These are phyloP conservation scores for Petrolisthes manimaculis DNA, from an alignment of 2,888 invertebrate species.

Conservation along the genomic window DNA sequence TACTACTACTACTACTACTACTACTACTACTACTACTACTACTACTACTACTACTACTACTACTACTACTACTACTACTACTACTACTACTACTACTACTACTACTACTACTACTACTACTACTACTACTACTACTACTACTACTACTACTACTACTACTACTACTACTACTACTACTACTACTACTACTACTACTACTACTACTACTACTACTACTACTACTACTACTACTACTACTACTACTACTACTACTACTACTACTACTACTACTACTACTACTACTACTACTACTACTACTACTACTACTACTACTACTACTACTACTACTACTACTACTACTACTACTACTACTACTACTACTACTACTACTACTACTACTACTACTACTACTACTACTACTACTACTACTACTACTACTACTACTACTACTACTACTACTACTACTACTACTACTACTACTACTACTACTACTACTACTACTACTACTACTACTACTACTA, in stretches of 20 bases:
- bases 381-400: slow-evolving; percentile 26
- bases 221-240: slow-evolving; percentile 19
- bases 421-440: slow-evolving; percentile 18
- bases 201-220: not conserved
- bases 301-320: slow-evolving; percentile 16
- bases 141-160: slow-evolving; percentile 8
- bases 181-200: not conserved
- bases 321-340: slow-evolving; percentile 26
- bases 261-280: slow-evolving; percentile 20
- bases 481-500: slow-evolving; percentile 23
- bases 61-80: slow-evolving; percentile 14
- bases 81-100: slow-evolving; percentile 15
- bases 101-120: slow-evolving; percentile 5
- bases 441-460: slow-evolving; percentile 20
- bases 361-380: slow-evolving; percentile 17
- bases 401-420: slow-evolving; percentile 20
- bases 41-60: slow-evolving; percentile 22
- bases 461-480: slow-evolving; percentile 24
- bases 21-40: slow-evolving; percentile 24
- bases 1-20: slow-evolving; percentile 16
- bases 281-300: slow-evolving; percentile 26
- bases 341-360: slow-evolving; percentile 20
- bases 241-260: slow-evolving; percentile 20
- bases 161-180: not conserved
- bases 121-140: slow-evolving; percentile 28